Conservation (phyloP, 2,797 vertebrate genomes). For the Lophotriccus pileatus region DNA sequence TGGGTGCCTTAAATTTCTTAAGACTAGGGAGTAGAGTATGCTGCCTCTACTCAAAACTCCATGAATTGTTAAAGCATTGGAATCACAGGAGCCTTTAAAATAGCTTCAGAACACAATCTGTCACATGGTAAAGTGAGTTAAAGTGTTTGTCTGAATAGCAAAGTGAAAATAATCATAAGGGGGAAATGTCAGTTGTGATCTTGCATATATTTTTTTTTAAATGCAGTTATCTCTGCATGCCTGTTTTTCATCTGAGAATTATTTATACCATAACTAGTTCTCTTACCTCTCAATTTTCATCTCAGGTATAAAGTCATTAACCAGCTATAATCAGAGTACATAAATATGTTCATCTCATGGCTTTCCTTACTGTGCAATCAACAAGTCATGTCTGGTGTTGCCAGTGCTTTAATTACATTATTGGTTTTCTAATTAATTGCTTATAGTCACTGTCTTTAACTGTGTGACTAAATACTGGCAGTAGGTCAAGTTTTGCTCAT, state of each 20-base stretch:
- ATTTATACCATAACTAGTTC: background rate
- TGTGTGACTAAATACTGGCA: background rate
- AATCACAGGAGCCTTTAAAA: slow-evolving; percentile 54
- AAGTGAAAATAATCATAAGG: background rate
- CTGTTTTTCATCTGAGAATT: background rate
- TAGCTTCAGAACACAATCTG: background rate
- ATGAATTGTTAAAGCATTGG: background rate
- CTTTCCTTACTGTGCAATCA: slow-evolving; percentile 5
- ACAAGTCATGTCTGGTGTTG: background rate
- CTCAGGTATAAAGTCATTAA: slow-evolving; percentile 35
- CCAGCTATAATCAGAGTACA: background rate
- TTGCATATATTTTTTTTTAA: background rate
- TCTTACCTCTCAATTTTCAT: slow-evolving; percentile 48
- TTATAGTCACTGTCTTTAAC: background rate
- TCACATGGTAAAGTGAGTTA: background rate
- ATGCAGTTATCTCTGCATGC: background rate
- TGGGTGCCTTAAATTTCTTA: slow-evolving; percentile 60
- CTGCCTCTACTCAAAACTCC: slow-evolving; percentile 4
- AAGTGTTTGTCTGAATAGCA: slow-evolving; percentile 10
- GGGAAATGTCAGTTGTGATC: background rate
- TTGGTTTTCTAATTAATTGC: background rate
- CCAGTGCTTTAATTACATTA: background rate
- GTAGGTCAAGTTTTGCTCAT: background rate
- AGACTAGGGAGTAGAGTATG: background rate
- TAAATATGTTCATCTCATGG: background rate